Evolutionary conservation across 2,113 vertebrate genomes (phyloP).

Genomic region (Anarhynchus alexandrinus): DNA sequence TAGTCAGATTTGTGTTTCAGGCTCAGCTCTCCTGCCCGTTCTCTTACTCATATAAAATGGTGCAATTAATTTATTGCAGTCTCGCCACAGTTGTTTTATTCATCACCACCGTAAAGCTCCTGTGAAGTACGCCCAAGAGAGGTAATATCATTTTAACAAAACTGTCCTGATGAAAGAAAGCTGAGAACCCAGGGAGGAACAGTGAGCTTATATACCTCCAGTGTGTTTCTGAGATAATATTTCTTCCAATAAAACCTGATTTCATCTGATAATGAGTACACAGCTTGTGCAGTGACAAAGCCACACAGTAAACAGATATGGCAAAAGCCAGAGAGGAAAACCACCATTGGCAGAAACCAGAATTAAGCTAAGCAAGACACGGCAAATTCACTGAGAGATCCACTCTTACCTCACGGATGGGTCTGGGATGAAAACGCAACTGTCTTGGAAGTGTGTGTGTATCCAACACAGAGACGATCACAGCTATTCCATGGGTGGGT

Average conservation of each 20-base stretch:
- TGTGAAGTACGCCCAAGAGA: conserved; percentile 58
- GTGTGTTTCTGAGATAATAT: conserved; percentile 1
- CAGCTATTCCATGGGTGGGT: neutral
- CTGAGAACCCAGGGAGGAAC: conserved; percentile 31
- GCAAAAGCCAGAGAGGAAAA: neutral
- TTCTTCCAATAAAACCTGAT: conserved; percentile 25
- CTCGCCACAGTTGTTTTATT: conserved; percentile 73
- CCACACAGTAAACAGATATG: neutral
- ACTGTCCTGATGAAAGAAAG: conserved; percentile 55
- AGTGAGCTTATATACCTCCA: neutral
- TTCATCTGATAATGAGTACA: neutral
- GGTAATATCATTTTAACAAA: conserved; percentile 66
- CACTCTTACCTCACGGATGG: neutral
- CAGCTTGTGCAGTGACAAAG: neutral
- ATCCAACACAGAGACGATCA: neutral
- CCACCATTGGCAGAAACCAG: neutral
- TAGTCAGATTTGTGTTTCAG: conserved; percentile 38
- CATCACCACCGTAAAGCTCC: conserved; percentile 54
- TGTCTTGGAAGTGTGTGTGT: neutral
- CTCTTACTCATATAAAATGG: conserved; percentile 54
- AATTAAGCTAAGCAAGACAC: neutral
- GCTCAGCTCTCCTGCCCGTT: conserved; percentile 25
- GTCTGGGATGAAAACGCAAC: neutral
- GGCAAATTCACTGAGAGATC: neutral
- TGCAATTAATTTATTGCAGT: conserved; percentile 69